These are phyloP conservation scores for Pseudoips prasinana DNA, from an alignment of 2,888 invertebrate species.

Conservation along the genomic window DNA sequence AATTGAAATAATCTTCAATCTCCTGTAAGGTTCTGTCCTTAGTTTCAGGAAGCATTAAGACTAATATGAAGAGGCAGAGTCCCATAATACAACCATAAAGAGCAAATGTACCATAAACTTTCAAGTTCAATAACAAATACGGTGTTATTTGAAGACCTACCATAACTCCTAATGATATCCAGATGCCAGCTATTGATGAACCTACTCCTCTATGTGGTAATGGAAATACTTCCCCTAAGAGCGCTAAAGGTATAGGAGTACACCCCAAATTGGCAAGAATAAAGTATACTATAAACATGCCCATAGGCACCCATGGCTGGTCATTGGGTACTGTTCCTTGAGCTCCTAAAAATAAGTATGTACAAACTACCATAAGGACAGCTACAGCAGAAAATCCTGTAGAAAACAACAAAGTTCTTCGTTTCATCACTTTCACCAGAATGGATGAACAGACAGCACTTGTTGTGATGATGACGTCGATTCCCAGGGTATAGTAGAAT, in stretches of 20 bases:
- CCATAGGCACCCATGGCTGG: conserved; percentile 41
- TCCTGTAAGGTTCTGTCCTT: conserved; percentile 47
- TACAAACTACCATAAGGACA: conserved; percentile 38
- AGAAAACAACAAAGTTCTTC: conserved; percentile 49
- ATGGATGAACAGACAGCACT: conserved; percentile 47
- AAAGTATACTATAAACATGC: conserved; percentile 48
- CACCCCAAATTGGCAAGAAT: conserved; percentile 57
- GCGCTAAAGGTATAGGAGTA: conserved; percentile 53
- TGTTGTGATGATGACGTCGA: conserved; percentile 49
- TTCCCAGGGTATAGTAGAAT: conserved; percentile 47
- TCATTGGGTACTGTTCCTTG: conserved; percentile 34
- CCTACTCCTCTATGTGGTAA: conserved; percentile 54
- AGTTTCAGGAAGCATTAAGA: conserved; percentile 44
- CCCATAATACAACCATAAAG: conserved; percentile 29
- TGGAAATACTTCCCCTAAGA: conserved; percentile 61
- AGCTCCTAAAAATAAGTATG: conserved; percentile 42
- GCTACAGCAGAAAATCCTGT: conserved; percentile 45
- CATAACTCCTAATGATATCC: conserved; percentile 41
- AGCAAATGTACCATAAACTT: conserved; percentile 40
- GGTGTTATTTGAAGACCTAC: conserved; percentile 47
- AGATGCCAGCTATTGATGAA: conserved; percentile 37
- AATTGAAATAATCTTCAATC: conserved; percentile 43
- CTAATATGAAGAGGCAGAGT: conserved; percentile 29
- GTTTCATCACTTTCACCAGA: conserved; percentile 48
- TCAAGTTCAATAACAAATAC: conserved; percentile 36